These are phyloP conservation scores for Diplodus puntazzo DNA, from an alignment of 2,797 vertebrate species.

Conservation along the genomic window DNA sequence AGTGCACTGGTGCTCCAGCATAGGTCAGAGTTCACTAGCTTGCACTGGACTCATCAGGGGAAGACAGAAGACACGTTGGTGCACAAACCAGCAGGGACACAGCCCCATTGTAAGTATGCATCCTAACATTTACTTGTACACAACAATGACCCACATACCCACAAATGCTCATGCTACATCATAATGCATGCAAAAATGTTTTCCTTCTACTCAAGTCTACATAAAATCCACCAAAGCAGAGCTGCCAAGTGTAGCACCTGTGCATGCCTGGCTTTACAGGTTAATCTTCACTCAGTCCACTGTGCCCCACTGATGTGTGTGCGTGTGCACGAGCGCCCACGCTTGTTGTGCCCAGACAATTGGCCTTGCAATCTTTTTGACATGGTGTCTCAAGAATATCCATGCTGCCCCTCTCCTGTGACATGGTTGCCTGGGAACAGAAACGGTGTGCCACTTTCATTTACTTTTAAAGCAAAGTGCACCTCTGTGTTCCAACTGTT, in stretches of 20 bases:
- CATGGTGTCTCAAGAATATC: conserved; percentile 75
- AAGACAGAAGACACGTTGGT: conserved; percentile 80
- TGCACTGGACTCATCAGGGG: conserved; percentile 90
- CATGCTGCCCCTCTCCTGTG: conserved; percentile 72
- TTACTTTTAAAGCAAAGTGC: conserved; percentile 71
- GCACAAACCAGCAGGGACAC: conserved; percentile 74
- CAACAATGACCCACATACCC: conserved; percentile 40
- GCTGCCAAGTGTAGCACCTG: conserved; percentile 22
- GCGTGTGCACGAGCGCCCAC: conserved; percentile 14
- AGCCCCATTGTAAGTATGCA: conserved; percentile 84
- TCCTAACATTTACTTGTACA: conserved; percentile 10
- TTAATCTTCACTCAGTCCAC: conserved; percentile 25
- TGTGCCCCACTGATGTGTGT: conserved; percentile 25
- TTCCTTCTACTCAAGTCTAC: background rate
- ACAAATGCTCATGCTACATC: background rate
- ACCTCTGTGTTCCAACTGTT: conserved; percentile 71
- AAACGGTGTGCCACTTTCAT: conserved; percentile 74
- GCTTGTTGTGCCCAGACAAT: conserved; percentile 53
- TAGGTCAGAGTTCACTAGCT: conserved; percentile 78
- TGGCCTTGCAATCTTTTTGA: conserved; percentile 79
- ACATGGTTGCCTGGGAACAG: conserved; percentile 80
- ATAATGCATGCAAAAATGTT: conserved; percentile 8
- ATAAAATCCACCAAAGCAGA: background rate
- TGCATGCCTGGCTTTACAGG: conserved; percentile 24
- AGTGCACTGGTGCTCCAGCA: conserved; percentile 74